Conservation (phyloP, 2,888 invertebrate species). For the Hymenopus coronatus region DNA sequence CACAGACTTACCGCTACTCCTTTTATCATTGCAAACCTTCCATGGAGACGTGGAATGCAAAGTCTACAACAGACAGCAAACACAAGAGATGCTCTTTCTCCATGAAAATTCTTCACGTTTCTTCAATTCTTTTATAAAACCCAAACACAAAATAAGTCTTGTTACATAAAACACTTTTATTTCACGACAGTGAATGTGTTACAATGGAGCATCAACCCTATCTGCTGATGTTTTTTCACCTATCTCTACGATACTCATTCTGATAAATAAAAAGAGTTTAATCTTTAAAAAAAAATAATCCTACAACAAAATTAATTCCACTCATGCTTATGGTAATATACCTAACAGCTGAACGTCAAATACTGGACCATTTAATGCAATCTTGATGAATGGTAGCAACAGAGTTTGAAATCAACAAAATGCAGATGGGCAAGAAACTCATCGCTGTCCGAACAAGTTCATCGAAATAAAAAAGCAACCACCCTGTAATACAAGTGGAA, state of each 20-base stretch:
- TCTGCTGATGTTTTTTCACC: not conserved
- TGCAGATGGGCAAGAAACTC: not conserved
- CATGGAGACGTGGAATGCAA: not conserved
- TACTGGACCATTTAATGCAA: not conserved
- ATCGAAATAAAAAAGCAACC: not conserved
- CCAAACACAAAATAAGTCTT: not conserved
- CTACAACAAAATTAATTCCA: not conserved
- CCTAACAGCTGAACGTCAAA: not conserved
- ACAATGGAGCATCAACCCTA: conserved; percentile 10
- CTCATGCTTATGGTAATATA: not conserved
- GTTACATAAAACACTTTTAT: conserved; percentile 14
- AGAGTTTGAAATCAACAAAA: not conserved
- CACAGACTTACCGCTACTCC: not conserved
- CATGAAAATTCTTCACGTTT: not conserved
- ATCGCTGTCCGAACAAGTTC: not conserved
- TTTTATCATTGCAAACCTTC: not conserved
- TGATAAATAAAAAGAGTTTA: not conserved
- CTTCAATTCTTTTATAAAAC: not conserved
- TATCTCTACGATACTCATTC: not conserved
- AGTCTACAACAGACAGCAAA: not conserved
- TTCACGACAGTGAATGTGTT: conserved; percentile 4
- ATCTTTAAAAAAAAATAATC: not conserved
- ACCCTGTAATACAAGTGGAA: not conserved
- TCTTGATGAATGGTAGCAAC: not conserved
- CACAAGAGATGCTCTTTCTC: not conserved